Evolutionary conservation across 1,140 invertebrate species (phyloP), one percentile per base, ranked within the genome.

Genomic region (Aphidius ervi): DNA sequence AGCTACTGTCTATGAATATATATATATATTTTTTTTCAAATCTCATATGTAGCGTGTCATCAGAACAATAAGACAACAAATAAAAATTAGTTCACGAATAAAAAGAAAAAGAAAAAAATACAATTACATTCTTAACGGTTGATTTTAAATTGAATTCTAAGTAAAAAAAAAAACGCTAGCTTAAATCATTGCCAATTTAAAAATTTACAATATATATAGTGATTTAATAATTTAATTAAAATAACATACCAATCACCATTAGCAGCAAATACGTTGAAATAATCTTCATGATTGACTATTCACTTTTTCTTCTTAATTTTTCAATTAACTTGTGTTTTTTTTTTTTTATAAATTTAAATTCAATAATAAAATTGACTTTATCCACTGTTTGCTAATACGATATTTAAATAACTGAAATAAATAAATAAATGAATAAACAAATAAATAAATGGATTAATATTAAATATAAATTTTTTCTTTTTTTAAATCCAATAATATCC

Each of bases 211-310:
- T 31, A 23, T 23, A 23, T 1, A 31, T 31, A 31, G 4, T 31
- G 2, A 1, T 4, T 31, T 31, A 4, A 31, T 31, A 31, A 31
- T 31, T 58, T 37, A 46, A 41, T 48, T 9, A 39, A 58, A 16
- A 58, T 48, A n/a, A 31, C 77, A 55, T 71, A 78, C 77, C 77
- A 61, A 76, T 70, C 20, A 76, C 69, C 20, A 78, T 70, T 59
- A 77, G 74, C 39, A 78, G 67, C 49, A 77, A 76, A 49, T 74
- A 66, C 39, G 70, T 77, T 37, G 70, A 70, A 45, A 67, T 68
- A 52, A 78, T 73, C 66, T 78, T 79, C 77, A 78, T 76, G 52
- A 46, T 71, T 31, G 2, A 31, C 23, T 31, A 46, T 71, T 31
- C 23, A 31, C 23, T 31, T 31, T 3, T 3, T 31, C 2, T 31